Evolutionary conservation across 2,113 vertebrate species (phyloP).

Genomic region (Atlantisia rogersi): DNA sequence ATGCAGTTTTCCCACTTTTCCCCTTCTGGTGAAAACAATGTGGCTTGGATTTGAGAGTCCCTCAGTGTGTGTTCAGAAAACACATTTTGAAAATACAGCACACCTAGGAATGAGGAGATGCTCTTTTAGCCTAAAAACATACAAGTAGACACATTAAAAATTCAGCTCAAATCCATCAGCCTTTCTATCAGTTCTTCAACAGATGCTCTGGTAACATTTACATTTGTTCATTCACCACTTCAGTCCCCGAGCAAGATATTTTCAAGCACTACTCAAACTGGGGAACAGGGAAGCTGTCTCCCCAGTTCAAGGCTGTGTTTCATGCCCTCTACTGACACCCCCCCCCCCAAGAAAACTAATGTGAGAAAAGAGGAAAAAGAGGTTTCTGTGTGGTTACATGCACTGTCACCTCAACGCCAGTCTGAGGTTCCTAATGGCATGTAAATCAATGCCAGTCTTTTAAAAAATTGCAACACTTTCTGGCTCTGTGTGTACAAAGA

Average conservation of each 20-base stretch:
- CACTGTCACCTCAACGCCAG: background rate
- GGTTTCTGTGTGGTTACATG: background rate
- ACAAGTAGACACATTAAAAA: background rate
- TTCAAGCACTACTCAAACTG: background rate
- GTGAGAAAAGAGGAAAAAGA: background rate
- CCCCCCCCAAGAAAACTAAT: accelerated
- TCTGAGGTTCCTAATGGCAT: background rate
- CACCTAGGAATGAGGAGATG: background rate
- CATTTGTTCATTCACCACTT: background rate
- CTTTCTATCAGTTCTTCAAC: background rate
- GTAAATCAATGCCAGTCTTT: background rate
- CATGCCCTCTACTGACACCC: background rate
- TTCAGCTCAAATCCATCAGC: background rate
- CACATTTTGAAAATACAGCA: background rate
- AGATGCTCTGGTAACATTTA: background rate
- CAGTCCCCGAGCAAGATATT: background rate
- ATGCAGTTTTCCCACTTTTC: background rate
- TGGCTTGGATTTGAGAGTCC: background rate
- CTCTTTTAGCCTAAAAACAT: background rate
- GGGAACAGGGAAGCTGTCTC: background rate
- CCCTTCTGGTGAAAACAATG: background rate
- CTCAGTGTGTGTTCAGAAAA: background rate
- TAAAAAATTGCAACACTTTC: background rate
- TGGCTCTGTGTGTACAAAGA: background rate
- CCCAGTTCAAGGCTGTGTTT: background rate